phyloP scores from a whole-genome alignment of 1,140 invertebrate species.

The Cryptotermes secundus region DNA sequence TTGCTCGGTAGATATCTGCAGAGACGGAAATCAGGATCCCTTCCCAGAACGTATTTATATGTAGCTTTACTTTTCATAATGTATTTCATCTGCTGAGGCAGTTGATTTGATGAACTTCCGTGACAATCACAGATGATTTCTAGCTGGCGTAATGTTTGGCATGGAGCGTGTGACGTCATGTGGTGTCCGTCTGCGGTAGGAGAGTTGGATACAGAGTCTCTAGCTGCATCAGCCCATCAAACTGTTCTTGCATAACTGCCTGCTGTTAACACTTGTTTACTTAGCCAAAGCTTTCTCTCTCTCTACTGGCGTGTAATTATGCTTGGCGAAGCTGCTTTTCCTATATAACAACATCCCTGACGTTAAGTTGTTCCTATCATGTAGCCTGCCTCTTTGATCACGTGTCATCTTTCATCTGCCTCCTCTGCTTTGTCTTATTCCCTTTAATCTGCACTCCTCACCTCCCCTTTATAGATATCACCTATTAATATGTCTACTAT shows the following conservation, averaged over 20 bases:
- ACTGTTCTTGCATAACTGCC: neutral
- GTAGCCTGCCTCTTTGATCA: neutral
- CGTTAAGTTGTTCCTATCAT: neutral
- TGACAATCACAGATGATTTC: too few relatives aligned
- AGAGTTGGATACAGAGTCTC: too few relatives aligned
- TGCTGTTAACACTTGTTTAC: constrained; percentile 8
- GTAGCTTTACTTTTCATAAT: too few relatives aligned
- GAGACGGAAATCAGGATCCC: too few relatives aligned
- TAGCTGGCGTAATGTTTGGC: too few relatives aligned
- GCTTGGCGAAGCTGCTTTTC: neutral
- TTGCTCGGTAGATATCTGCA: too few relatives aligned
- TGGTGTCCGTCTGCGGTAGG: too few relatives aligned
- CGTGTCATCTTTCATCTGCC: constrained; percentile 6
- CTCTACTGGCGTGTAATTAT: neutral
- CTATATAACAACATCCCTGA: neutral
- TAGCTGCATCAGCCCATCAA: neutral
- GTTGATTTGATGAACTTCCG: too few relatives aligned
- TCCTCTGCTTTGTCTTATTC: neutral
- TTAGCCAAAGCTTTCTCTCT: neutral
- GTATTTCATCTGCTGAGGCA: too few relatives aligned
- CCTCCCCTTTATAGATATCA: neutral
- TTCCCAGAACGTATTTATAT: too few relatives aligned
- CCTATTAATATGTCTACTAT: neutral
- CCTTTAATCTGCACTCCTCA: neutral
- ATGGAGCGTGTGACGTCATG: too few relatives aligned